Base-by-base conservation (phyloP, 2,113 vertebrate genomes). In the Aspidoscelis tigris region DNA sequence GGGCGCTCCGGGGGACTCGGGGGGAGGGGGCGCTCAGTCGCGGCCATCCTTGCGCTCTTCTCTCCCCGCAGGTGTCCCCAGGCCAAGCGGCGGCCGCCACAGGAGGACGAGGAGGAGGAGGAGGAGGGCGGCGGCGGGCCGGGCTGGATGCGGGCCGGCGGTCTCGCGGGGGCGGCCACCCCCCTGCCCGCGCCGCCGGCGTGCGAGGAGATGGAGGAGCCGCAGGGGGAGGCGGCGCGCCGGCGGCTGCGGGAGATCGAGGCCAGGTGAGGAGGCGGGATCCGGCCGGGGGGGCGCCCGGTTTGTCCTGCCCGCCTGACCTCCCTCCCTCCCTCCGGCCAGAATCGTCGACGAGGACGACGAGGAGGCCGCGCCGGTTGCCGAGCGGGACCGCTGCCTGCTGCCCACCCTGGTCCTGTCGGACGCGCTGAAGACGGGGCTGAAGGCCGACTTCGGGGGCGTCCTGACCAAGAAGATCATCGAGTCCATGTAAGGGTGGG, bases 271-370 rank as follows among this genome's bases (percentile, higher is more conserved):
- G 86, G 78, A 83, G 89, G 92, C 92, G 65, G 90, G 83, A 53
- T 80, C 78, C 91, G 58, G 58, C 14, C 12, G 12, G 58, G 58
- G 58, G 58, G 14, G 12, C 47, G 47, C 47, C 18, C 2, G 58
- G 1, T 16, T 18, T 12, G 2, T 4, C 14, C 11, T 18, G 58
- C 4, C 58, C 18, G 58, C 58, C 58, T 61, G 14, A 61, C 58
- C 58, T 16, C 14, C 84, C 82, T 93, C 90, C 86, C 93, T 86
- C 84, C 88, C 90, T 65, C 87, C 92, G 87, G 88, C 86, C 89
- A 96, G 96, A 89, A 96, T 96, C 93, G 96, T 95, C 91, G 96
- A 96, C 74, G 96, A 96, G 93, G 96, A 96, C 93, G 96, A 96
- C 90, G 96, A 96, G 88, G 96, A 96, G 93, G 94, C 84, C 95